Evolutionary conservation across 1,140 invertebrate species (phyloP).

Genomic region (Sycophila sp.): DNA sequence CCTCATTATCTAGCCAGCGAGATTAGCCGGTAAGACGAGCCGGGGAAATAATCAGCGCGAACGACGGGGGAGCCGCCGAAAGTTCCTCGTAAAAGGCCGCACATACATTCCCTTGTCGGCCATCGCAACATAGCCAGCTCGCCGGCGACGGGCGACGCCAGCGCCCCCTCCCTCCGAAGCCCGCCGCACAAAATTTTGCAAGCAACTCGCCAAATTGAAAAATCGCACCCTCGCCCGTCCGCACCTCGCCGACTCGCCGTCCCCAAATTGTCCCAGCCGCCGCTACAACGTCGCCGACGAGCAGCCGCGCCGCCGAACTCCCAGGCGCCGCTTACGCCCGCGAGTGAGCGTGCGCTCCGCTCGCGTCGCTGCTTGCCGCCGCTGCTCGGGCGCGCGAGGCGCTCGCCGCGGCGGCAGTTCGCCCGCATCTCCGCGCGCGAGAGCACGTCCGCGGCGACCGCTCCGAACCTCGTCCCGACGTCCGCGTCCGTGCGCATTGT

Average conservation of each 20-base stretch:
- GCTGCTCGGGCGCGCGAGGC: background rate
- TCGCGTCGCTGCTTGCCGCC: background rate
- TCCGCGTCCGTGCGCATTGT: slow-evolving; percentile 13
- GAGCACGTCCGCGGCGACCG: slow-evolving; percentile 23
- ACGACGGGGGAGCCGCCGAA: too few relatives aligned
- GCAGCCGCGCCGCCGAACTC: background rate
- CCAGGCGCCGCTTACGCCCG: too few relatives aligned
- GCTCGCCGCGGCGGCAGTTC: slow-evolving; percentile 3
- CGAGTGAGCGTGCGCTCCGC: too few relatives aligned
- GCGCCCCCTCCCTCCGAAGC: too few relatives aligned
- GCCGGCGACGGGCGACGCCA: background rate
- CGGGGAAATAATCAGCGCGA: too few relatives aligned
- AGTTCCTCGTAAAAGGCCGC: too few relatives aligned
- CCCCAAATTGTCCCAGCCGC: too few relatives aligned
- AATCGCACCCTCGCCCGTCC: background rate
- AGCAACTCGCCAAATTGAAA: too few relatives aligned
- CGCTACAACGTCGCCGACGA: background rate
- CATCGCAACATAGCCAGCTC: background rate
- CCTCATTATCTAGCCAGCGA: too few relatives aligned
- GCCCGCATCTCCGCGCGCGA: slow-evolving; percentile 19
- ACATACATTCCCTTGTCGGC: background rate
- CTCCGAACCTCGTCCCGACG: slow-evolving; percentile 8
- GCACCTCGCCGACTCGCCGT: background rate
- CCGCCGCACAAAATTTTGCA: too few relatives aligned
- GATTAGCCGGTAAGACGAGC: too few relatives aligned